Evolutionary conservation across 2,113 vertebrate genomes (phyloP), one percentile per base, ranked within the genome.

Genomic region (Hippocampus comes): DNA sequence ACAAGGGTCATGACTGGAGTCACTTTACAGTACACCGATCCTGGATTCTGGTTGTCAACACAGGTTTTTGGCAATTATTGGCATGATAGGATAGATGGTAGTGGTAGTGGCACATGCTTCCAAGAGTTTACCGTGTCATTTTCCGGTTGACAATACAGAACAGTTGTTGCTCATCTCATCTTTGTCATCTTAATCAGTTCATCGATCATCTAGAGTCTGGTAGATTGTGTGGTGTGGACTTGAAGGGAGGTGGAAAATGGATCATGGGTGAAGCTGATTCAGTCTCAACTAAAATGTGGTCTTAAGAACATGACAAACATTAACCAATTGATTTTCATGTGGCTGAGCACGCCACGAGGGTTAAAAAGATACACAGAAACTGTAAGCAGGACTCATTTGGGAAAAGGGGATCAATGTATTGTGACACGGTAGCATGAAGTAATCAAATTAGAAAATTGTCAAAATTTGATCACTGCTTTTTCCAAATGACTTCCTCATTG

Each of bases 1-100:
- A 65, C 18, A 56, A 56, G 8, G n/a, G 53, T 49, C 66, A 63
- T 18, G 17, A 61, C 27, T n/a, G 55, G 60, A 70, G 60, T 0
- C 23, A 75, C 60, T 63, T 38, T 63, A 71, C 57, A 61, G 46
- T 1, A 75, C 43, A 30, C 53, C 5, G 38, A 66, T 79, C 56
- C 18, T 23, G 71, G 71, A 69, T 75, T 77, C 79, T 80, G 63
- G 70, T 14, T 59, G 9, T 1, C 55, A 14, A 27, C 15, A 49
- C 17, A 20, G 48, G 17, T 23, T 59, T 25, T 56, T 56, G 7
- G 23, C 27, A 27, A 59, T 59, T 59, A 59, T 25, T 15, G 23
- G 12, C 14, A 12, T 25, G 25, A 27, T 14, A 6, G 14, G 56
- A 38, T 46, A 46, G 12, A 14, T 46, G 2, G 43, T 14, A 46